Evolutionary conservation across 2,113 vertebrate genomes (phyloP).

Genomic region (Turdus rufiventris): DNA sequence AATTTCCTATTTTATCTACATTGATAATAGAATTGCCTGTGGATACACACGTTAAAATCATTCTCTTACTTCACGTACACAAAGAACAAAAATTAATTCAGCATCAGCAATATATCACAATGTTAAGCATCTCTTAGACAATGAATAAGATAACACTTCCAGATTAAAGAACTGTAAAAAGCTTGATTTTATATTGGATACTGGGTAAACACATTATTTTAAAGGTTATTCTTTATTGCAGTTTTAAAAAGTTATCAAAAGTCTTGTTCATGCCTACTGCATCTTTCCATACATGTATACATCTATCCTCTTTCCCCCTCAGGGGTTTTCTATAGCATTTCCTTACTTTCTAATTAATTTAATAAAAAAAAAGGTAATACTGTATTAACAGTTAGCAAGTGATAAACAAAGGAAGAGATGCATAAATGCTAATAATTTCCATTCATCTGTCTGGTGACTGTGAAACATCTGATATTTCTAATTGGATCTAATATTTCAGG

Average conservation of each 20-base stretch:
- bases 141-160: neutral
- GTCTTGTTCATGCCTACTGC: neutral
- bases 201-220: neutral
- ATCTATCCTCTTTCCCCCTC: neutral
- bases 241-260: neutral
- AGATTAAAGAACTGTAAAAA: neutral
- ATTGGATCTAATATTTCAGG: neutral
- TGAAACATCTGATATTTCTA: neutral
- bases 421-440: neutral
- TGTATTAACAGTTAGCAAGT: neutral
- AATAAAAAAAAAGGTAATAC: neutral
- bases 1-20: neutral
- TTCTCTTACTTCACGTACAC: neutral
- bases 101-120: neutral
- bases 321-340: neutral
- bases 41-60: accelerated
- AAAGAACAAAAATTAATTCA: neutral
- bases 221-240: neutral
- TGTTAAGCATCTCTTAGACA: neutral
- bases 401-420: neutral
- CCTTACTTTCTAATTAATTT: neutral
- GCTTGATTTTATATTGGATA: neutral
- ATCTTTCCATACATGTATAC: neutral
- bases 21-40: neutral
- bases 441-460: neutral